Percentiles rank a stretch among this genome's conserved stretches.
These are phyloP conservation scores for Neomorphus geoffroyi DNA, from an alignment of 2,797 vertebrate species.

Conservation along the genomic window DNA sequence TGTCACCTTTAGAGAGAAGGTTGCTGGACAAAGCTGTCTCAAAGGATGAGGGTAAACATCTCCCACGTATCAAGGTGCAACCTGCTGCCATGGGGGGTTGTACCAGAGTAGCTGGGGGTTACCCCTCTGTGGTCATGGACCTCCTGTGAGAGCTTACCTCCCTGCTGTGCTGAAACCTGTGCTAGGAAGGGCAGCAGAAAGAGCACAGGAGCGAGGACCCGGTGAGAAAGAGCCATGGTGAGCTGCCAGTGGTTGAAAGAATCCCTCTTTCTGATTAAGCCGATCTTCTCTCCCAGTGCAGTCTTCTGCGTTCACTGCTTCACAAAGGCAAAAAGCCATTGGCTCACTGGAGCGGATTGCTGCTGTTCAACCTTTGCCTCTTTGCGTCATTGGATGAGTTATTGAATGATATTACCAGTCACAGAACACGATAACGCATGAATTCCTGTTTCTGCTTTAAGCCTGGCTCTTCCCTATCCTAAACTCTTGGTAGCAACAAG, in stretches of 20 bases:
- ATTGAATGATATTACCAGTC: background rate
- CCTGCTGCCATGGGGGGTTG: background rate
- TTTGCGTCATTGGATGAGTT: slow-evolving; percentile 50
- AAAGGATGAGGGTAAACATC: fast-evolving
- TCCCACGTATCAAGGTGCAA: background rate
- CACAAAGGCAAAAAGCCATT: background rate
- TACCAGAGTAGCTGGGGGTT: background rate
- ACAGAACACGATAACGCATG: background rate
- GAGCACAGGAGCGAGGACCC: background rate
- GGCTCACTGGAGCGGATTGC: background rate
- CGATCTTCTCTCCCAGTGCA: background rate
- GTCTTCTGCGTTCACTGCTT: background rate
- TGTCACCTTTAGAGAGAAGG: background rate
- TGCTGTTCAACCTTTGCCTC: slow-evolving; percentile 66
- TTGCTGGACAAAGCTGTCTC: background rate
- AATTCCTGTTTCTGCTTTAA: background rate
- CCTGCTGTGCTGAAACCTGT: background rate
- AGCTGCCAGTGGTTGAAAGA: background rate
- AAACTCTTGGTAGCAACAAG: background rate
- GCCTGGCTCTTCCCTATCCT: background rate
- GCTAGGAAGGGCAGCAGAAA: background rate
- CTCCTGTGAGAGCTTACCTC: slow-evolving; percentile 18
- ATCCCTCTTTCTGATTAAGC: background rate
- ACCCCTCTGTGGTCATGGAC: background rate
- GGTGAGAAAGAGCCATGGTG: background rate